phyloP scores from a whole-genome alignment of 2,888 invertebrate species.

The Idaea aversata region DNA sequence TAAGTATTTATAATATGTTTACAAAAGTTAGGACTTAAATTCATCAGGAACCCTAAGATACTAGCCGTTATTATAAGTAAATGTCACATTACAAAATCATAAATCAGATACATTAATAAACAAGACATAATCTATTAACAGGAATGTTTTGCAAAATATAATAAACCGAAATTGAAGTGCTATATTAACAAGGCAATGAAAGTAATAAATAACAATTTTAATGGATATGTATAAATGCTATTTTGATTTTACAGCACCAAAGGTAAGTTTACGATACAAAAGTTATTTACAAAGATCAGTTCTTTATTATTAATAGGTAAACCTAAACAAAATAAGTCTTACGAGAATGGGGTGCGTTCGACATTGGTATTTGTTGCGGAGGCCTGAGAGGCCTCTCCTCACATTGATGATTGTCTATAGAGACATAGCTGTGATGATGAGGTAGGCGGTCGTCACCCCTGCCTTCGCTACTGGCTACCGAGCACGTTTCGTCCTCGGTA shows the following conservation, averaged over 20 bases:
- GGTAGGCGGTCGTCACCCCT: slow-evolving; percentile 75
- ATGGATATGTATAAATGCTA: slow-evolving; percentile 18
- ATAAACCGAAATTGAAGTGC: slow-evolving; percentile 10
- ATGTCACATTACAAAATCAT: slow-evolving; percentile 15
- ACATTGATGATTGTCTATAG: slow-evolving; percentile 76
- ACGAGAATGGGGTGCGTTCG: slow-evolving; percentile 69
- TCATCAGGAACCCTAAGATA: slow-evolving; percentile 66
- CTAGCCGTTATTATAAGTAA: slow-evolving; percentile 38
- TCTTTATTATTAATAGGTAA: no score
- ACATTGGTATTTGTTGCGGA: slow-evolving; percentile 73
- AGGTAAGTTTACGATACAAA: background rate
- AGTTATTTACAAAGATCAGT: slow-evolving; percentile 1
- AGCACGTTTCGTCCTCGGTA: slow-evolving; percentile 83
- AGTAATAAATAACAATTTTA: slow-evolving; percentile 7
- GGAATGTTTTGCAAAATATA: slow-evolving; percentile 42
- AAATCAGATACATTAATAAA: slow-evolving; percentile 24
- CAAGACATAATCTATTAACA: slow-evolving; percentile 3
- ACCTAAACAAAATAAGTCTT: slow-evolving; percentile 76
- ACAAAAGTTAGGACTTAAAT: slow-evolving; percentile 45
- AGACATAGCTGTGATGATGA: slow-evolving; percentile 81
- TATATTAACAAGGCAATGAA: slow-evolving; percentile 3
- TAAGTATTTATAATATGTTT: slow-evolving; percentile 32
- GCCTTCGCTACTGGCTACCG: slow-evolving; percentile 79
- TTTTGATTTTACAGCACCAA: slow-evolving; percentile 19
- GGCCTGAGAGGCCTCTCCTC: slow-evolving; percentile 75